These are phyloP conservation scores for Trachelus troglodyta DNA, from an alignment of 2,888 invertebrate species.

Conservation along the genomic window DNA sequence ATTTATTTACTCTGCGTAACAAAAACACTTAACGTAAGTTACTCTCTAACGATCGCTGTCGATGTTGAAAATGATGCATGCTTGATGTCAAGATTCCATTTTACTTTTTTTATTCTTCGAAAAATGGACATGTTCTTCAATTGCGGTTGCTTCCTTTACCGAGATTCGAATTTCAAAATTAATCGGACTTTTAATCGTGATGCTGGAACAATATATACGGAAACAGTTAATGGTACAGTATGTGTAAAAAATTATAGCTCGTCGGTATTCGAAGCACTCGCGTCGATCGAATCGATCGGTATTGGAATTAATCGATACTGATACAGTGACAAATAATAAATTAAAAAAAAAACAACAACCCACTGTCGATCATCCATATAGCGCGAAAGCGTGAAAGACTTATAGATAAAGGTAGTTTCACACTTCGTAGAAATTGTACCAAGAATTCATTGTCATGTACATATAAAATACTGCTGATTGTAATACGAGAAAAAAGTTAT, in stretches of 20 bases:
- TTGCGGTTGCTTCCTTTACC: neutral
- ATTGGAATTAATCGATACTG: neutral
- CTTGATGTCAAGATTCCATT: slow-evolving; percentile 15
- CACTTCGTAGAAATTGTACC: neutral
- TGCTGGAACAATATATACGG: neutral
- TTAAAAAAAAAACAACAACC: neutral
- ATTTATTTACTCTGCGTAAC: slow-evolving; percentile 35
- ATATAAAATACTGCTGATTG: neutral
- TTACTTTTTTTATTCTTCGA: too few relatives aligned
- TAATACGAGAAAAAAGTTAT: neutral
- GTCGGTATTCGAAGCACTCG: too few relatives aligned
- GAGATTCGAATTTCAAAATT: neutral
- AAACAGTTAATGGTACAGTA: too few relatives aligned
- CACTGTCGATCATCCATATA: neutral
- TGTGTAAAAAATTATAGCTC: too few relatives aligned
- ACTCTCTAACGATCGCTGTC: slow-evolving; percentile 39
- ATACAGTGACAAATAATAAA: neutral
- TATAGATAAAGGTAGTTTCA: neutral
- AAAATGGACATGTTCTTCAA: neutral
- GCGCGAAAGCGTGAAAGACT: neutral
- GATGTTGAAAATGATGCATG: slow-evolving; percentile 49
- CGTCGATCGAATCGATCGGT: too few relatives aligned
- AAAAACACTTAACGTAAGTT: slow-evolving; percentile 32
- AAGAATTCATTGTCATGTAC: neutral
- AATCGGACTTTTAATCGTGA: neutral